phyloP scores from a whole-genome alignment of 2,888 invertebrate genomes.

The Tineola bisselliella region DNA sequence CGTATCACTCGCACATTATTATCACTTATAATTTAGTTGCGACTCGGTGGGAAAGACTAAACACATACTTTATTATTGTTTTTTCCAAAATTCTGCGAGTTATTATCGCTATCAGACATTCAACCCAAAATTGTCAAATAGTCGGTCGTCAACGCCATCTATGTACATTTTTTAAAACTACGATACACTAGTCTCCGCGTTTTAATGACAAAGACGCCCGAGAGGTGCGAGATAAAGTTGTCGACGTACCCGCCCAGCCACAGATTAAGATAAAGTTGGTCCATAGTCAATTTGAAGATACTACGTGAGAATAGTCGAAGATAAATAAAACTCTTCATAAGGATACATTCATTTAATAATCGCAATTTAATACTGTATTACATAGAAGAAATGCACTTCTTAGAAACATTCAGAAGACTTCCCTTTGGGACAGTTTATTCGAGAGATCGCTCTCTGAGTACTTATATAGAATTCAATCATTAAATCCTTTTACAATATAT shows the following conservation, averaged over 20 bases:
- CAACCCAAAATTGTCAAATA: conserved; percentile 27
- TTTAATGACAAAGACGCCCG: not conserved
- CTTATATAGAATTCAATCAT: conserved; percentile 40
- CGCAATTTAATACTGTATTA: conserved; percentile 88
- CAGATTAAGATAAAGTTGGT: no score
- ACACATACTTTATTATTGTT: conserved; percentile 5
- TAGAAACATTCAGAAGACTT: conserved; percentile 90
- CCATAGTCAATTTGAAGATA: no score
- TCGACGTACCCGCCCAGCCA: no score
- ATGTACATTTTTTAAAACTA: not conserved
- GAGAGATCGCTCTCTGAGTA: conserved; percentile 41
- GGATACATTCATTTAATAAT: conserved; percentile 68
- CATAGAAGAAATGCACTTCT: conserved; percentile 91
- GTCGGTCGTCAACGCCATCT: conserved; percentile 1
- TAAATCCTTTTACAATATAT: conserved; percentile 33
- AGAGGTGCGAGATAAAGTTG: no score
- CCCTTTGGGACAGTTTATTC: conserved; percentile 64
- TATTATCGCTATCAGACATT: conserved; percentile 49
- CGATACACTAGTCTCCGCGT: not conserved
- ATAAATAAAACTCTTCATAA: conserved; percentile 20
- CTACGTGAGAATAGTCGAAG: not conserved
- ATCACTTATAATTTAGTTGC: not conserved
- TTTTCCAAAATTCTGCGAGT: conserved; percentile 18
- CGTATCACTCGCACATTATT: not conserved
- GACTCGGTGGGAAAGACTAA: not conserved